These are phyloP conservation scores for Lucifuga dentata DNA, from an alignment of 2,113 vertebrate species.

Conservation along the genomic window DNA sequence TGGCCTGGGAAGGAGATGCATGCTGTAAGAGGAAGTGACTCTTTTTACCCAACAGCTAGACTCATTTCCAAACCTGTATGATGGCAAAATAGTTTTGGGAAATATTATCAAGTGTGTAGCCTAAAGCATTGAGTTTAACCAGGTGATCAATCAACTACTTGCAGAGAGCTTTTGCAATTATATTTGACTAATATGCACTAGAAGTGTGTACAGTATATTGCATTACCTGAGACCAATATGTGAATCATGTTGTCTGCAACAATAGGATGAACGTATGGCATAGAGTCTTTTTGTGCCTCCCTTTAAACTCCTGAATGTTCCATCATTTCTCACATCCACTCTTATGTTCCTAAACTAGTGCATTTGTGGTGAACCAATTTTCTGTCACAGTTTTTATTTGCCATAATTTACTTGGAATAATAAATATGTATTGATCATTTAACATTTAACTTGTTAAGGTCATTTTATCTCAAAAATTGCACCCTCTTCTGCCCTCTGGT, in stretches of 20 bases:
- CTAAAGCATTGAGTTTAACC: neutral
- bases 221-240: neutral
- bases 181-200: too few species aligned
- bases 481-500: too few species aligned
- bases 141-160: neutral
- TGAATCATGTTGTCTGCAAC: neutral
- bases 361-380: too few species aligned
- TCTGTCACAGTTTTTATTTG: neutral
- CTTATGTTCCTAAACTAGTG: neutral
- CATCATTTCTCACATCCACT: neutral
- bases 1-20: neutral
- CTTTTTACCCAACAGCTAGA: neutral
- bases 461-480: neutral
- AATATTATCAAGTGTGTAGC: too few species aligned
- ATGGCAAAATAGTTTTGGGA: too few species aligned
- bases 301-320: neutral
- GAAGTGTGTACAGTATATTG: neutral
- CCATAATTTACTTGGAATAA: neutral
- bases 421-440: too few species aligned
- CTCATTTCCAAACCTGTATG: neutral
- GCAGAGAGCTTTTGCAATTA: too few species aligned
- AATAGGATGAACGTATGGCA: neutral
- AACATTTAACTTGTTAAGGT: too few species aligned
- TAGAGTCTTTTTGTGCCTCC: neutral
- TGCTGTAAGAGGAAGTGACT: neutral